These are phyloP conservation scores for Gambusia affinis DNA, from an alignment of 2,113 vertebrate genomes.

Conservation along the genomic window DNA sequence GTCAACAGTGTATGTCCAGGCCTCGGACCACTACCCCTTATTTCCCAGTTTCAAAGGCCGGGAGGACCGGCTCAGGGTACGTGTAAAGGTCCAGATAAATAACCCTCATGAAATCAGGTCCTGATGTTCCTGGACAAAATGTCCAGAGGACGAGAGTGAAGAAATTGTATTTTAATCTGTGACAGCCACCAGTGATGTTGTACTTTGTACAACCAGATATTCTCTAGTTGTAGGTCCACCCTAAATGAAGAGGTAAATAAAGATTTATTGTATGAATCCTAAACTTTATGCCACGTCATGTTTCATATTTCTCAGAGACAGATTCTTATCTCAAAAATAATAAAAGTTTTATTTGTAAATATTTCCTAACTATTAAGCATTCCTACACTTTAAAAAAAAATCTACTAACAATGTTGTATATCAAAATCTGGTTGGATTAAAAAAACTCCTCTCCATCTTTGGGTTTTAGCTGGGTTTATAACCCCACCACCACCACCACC, in stretches of 20 bases:
- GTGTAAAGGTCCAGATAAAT: not conserved
- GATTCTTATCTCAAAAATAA: not conserved
- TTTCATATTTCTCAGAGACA: no score
- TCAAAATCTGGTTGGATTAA: not conserved
- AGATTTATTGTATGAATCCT: not conserved
- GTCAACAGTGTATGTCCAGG: slow-evolving; percentile 92
- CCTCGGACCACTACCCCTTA: slow-evolving; percentile 91
- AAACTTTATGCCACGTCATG: no score
- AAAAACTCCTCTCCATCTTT: not conserved
- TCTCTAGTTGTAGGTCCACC: not conserved
- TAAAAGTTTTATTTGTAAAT: not conserved
- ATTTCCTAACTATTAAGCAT: not conserved
- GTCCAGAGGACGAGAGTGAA: not conserved
- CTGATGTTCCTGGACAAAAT: not conserved
- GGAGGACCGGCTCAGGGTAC: slow-evolving; percentile 93
- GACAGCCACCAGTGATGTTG: not conserved
- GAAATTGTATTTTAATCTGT: not conserved
- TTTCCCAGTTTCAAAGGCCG: slow-evolving; percentile 91
- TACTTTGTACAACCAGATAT: not conserved
- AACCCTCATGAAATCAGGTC: not conserved
- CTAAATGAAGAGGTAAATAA: not conserved
- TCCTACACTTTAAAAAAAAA: not conserved
- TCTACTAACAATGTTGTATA: not conserved
- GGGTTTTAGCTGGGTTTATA: not conserved
- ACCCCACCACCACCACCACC: not conserved